Base-by-base conservation (phyloP, 2,113 vertebrate genomes). In the Muntiacus reevesi region DNA sequence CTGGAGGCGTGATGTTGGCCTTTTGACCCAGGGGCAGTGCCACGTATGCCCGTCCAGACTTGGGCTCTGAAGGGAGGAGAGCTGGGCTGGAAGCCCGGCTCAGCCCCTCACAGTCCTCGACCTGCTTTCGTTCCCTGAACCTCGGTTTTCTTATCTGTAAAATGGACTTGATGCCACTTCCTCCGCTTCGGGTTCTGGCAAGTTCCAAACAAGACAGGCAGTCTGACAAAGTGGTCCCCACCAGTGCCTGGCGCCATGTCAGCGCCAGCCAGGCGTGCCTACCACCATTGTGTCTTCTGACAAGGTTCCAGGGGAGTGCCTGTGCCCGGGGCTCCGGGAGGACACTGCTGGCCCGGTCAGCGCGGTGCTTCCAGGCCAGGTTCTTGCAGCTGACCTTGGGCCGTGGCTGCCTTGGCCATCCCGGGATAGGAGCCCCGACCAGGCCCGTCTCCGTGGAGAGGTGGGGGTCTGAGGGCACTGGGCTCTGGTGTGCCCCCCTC, bases 291-390 rank as follows among this genome's bases (percentile, higher is more conserved):
- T 45, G 89, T 62, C 59, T 85, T 40, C 87, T 87, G 91, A 89
- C 71, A 6, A 4, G 64, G 43, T 76, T 19, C 40, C 83, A 13
- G 81, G 33, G 62, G 13, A 59, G 40, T 30, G 59, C 54, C 96
- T 2, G 0, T 3, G 2, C 16, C 15, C 64, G 9, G 62, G n/a
- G 16, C 36, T 93, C 52, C 3, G 0, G 1, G 40, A 74, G 16
- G 36, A 19, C 1, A 0, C 30, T 33, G 40, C 54, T 1, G 0
- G 55, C 23, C 15, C 23, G 0, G 14, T 3, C 55, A 9, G 45
- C 1, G 0, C 0, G 1, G 30, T 0, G 12, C n/a, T 59, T 59
- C 89, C 21, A 9, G n/a, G 30, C 47, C 85, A 43, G 43, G 71
- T 30, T 19, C 60, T 92, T 15, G 7, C 23, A 47, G 67, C 87